A percentile compares a stretch with the other conserved stretches of the same genome.
These are phyloP conservation scores for Agriopis aurantiaria DNA, from an alignment of 2,888 invertebrate genomes.

Conservation along the genomic window DNA sequence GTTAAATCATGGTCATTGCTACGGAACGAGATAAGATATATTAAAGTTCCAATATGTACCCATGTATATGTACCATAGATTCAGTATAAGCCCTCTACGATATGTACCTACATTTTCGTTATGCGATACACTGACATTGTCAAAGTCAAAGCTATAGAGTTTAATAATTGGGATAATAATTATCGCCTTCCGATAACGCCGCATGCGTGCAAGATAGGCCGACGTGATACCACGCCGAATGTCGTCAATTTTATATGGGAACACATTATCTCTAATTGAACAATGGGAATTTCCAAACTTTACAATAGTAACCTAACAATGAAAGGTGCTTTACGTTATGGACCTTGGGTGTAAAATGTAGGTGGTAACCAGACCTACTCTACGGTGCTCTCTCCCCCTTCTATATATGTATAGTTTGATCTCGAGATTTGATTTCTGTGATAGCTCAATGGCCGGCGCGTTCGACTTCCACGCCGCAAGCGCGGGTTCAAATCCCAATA, in stretches of 20 bases:
- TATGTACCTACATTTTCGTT: constrained; percentile 6
- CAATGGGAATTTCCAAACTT: not conserved
- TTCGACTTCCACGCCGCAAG: too few species aligned
- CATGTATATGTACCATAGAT: too few species aligned
- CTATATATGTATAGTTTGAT: too few species aligned
- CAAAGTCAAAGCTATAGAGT: constrained; percentile 19
- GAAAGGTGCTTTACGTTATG: not conserved
- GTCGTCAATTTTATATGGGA: constrained; percentile 18
- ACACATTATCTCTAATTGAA: constrained; percentile 7
- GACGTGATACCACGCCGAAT: constrained; percentile 17
- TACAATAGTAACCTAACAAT: not conserved
- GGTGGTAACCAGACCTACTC: too few species aligned
- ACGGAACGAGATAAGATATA: not conserved
- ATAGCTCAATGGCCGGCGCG: too few species aligned
- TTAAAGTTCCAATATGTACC: not conserved
- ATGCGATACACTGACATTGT: constrained; percentile 23
- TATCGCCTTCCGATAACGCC: constrained; percentile 20
- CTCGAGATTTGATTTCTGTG: too few species aligned
- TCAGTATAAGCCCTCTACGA: too few species aligned
- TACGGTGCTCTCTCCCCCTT: too few species aligned
- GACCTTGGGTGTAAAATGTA: not conserved
- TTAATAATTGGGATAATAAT: constrained; percentile 27
- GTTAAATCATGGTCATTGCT: not conserved
- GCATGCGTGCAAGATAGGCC: constrained; percentile 18
- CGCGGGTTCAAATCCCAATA: too few species aligned